Base-by-base conservation (phyloP, 2,797 vertebrate species). In the Gambelia wislizenii region DNA sequence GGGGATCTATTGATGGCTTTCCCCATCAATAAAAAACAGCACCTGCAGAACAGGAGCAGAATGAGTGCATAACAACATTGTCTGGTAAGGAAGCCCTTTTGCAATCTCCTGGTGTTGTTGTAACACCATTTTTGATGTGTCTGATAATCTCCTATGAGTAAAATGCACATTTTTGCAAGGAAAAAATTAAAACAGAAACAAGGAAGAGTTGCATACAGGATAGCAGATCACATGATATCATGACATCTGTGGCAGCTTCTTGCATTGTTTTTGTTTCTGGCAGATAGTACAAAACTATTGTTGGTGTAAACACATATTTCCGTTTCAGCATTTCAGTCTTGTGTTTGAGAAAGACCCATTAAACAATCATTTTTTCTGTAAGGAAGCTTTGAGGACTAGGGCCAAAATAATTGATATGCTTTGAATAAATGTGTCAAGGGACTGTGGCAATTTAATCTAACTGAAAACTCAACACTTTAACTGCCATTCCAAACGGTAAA, bases 401-500 rank as follows among this genome's bases (percentile, higher is more conserved):
- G 70, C 59, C 56, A 83, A 86, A 89, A 76, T 83, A 42, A 86
- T 44, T 76, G 79, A n/a, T 82, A n/a, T 75, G 30, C 44, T 89
- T 88, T 54, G 72, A 86, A 86, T 82, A 89, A 82, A 86, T 70
- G 44, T 81, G 74, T 82, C 84, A 76, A 69, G 70, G 70, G 47
- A 20, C 33, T 69, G 78, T 47, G 49, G 59, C 78, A 86, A 86
- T 86, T 83, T 89, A 82, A 39, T 42, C 18, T 76, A 83, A 22
- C 70, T 54, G 84, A 81, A 70, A 89, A 82, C 56, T 82, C 70
- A 89, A 79, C 56, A 74, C n/a, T 42, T 81, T 75, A 76, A 83
- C 85, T 89, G 79, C 70, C 72, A 69, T 30, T 36, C 8, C 70
- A 89, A 79, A 82, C 22, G 69, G 67, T 83, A 89, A 89, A 89